Conservation (phyloP, 2,888 invertebrate species). For the Dasysyrphus albostriatus region DNA sequence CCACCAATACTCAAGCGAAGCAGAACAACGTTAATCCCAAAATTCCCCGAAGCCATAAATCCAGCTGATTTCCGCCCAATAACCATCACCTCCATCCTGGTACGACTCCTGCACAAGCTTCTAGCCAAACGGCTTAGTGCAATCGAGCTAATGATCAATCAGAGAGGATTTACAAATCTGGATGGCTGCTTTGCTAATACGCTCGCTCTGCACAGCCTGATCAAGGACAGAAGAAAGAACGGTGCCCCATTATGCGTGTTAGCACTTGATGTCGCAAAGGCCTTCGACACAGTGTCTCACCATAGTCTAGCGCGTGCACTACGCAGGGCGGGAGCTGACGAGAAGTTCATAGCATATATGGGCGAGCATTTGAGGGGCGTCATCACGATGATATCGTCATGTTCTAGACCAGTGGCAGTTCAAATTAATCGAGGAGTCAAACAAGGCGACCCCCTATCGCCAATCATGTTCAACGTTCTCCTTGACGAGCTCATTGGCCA, state of each 20-base stretch:
- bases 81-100: background rate
- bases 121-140: background rate
- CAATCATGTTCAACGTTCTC: background rate
- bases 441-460: conserved; percentile 13
- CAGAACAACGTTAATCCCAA: background rate
- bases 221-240: background rate
- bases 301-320: background rate
- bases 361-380: background rate
- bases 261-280: conserved; percentile 3
- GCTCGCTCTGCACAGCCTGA: background rate
- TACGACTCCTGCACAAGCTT: background rate
- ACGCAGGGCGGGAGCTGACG: too few relatives aligned
- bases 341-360: background rate
- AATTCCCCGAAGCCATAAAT: background rate
- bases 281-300: background rate
- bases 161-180: background rate
- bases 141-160: background rate
- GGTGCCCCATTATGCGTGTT: too few relatives aligned
- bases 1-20: background rate
- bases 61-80: background rate
- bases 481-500: background rate
- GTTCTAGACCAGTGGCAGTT: background rate
- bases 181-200: conserved; percentile 20
- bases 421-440: conserved; percentile 1
- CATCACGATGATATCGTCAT: too few relatives aligned